These are phyloP conservation scores for Trileptium ribeirensis DNA, from an alignment of 2,888 invertebrate species.

Conservation along the genomic window DNA sequence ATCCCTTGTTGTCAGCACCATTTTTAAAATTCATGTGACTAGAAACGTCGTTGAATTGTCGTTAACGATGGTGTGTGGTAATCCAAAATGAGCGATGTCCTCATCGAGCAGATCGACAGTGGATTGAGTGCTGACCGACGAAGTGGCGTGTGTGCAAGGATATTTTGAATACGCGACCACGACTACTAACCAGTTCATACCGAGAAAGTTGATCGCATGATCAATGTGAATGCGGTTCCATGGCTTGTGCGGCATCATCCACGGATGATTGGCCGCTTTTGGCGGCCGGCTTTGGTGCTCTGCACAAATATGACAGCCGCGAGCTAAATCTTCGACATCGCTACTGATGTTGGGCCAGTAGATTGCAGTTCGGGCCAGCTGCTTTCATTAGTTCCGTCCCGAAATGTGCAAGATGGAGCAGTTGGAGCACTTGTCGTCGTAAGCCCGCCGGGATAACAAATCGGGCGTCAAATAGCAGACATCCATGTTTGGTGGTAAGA, in stretches of 20 bases:
- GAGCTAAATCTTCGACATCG: neutral
- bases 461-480: conserved; percentile 27
- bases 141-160: conserved; percentile 6
- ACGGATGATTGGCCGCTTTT: conserved; percentile 39
- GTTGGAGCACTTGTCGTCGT: neutral
- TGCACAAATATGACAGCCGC: neutral
- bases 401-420: neutral
- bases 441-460: neutral
- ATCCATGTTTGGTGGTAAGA: conserved; percentile 28
- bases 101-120: conserved; percentile 32
- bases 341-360: conserved; percentile 14
- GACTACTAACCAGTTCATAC: conserved; percentile 15
- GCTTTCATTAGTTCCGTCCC: neutral
- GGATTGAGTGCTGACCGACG: conserved; percentile 8
- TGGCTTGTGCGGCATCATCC: conserved; percentile 38
- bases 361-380: neutral
- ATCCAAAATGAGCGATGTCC: conserved; percentile 34
- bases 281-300: conserved; percentile 5
- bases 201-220: conserved; percentile 37
- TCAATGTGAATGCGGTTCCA: conserved; percentile 43
- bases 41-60: conserved; percentile 38
- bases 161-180: neutral
- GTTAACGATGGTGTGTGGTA: conserved; percentile 35
- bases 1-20: neutral
- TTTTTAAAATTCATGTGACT: neutral